Percentiles rank a stretch among this genome's conserved stretches.
Evolutionary conservation across 2,113 vertebrate genomes (phyloP).

Genomic region (Mystacornis crossleyi): DNA sequence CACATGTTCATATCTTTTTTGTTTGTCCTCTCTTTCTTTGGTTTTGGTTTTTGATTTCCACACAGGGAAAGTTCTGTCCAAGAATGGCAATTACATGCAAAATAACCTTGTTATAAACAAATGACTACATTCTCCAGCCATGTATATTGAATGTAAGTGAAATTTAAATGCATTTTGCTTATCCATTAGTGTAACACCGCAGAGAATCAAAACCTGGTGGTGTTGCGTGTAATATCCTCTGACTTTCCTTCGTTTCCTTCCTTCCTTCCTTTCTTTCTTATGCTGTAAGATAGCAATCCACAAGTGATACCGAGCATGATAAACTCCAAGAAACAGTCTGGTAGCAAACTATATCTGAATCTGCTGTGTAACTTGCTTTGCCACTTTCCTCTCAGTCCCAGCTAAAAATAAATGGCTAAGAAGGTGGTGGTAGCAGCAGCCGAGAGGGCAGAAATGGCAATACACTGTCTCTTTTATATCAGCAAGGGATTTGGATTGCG

Average conservation of each 20-base stretch:
- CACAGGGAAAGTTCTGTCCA: background rate
- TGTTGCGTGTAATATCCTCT: background rate
- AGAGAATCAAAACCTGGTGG: background rate
- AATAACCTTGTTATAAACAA: background rate
- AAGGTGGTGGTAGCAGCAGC: background rate
- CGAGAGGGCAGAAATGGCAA: background rate
- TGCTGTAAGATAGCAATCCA: background rate
- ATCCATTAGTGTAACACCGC: background rate
- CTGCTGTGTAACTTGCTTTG: background rate
- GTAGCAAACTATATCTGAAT: background rate
- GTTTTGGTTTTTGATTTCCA: background rate
- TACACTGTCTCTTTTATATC: background rate
- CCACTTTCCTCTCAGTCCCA: background rate
- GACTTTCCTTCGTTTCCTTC: background rate
- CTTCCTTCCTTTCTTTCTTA: background rate
- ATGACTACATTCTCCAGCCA: background rate
- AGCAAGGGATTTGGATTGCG: background rate
- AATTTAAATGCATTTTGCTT: background rate
- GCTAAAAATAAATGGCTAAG: constrained; percentile 34
- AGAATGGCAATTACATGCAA: background rate
- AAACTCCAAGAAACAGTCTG: background rate
- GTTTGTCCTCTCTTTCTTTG: background rate
- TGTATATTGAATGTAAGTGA: background rate
- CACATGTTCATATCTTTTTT: background rate
- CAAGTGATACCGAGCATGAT: background rate